Base-by-base conservation (phyloP, 1,140 invertebrate genomes). In the Drosophila oshimai region DNA sequence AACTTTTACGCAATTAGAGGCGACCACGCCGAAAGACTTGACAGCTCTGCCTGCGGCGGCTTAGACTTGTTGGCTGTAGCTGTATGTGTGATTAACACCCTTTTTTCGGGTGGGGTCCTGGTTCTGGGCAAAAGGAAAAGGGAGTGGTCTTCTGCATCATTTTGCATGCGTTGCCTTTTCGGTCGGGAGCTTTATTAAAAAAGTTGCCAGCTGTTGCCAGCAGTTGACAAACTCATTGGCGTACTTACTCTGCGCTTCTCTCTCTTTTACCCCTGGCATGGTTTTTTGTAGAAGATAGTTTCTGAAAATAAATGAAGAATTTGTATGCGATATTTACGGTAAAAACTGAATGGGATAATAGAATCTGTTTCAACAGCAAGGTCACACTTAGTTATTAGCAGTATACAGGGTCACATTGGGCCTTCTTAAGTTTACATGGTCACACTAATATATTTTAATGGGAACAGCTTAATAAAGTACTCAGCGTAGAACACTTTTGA, bases 201-300 rank as follows among this genome's bases (percentile, higher is more conserved):
- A 86, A 87, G 81, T 86, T 72, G 54, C 68, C 65, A 58, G 65
- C 67, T 74, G 69, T 72, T 60, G 45, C 69, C 69, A 46, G 58
- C 81, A 75, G 75, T 87, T 87, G 81, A 86, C 81, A 86, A 87
- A 87, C 80, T 86, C 81, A 87, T 80, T 67, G 71, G 49, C 49
- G 37, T 51, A 31, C 29, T 34, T 31, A 29, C 39, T 47, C 39
- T 57, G 31, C 24, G 18, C 12, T 50, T 39, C 15, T 22, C 26
- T 2, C 9, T 2, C 9, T 17, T 4, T 26, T 24, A n/a, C n/a
- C n/a, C n/a, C n/a, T n/a, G n/a, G n/a, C n/a, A n/a, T n/a, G n/a
- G 17, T 13, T 12, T 18, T 7, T 24, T n/a, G n/a, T n/a, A n/a
- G n/a, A n/a, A n/a, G 6, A 6, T 15, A 34, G 13, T 34, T 34